Base-by-base conservation (phyloP, 23 tunicate species). In the Botrylloides violaceus region DNA sequence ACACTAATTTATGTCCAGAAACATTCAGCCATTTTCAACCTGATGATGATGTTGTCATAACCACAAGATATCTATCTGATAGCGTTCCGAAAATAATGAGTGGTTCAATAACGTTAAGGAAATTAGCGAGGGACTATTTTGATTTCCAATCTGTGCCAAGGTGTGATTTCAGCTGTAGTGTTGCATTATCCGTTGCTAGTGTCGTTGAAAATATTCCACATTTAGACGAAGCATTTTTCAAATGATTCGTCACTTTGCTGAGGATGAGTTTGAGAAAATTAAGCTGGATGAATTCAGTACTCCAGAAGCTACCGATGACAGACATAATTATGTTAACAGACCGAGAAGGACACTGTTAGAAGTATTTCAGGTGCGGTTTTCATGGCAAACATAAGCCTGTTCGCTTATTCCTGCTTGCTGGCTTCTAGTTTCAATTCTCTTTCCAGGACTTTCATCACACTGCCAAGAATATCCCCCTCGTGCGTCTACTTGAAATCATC, bases 231-330 rank as follows among this genome's bases (percentile, higher is more conserved):
- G 75, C 36, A 85, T 93, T 38, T 85, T 85, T 49, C 94, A 93
- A 57, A 30, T 86, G 48, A 34, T 86, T 33, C 60, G 71, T 6
- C 75, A 77, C 47, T 66, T 85, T 24, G 61, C 94, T 26, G 21
- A 49, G 19, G 96, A 95, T 50, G 89, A 84, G 58, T 76, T 76
- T 47, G 99, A 95, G 60, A 59, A 79, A 2, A 91, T 86, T 26
- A 89, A 89, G 65, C 33, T 95, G 43, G 47, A 28, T 19, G 99
- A 95, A 33, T 71, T 95, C 63, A 81, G 86, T 22, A 60, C 91
- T 25, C 82, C 92, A 49, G 96, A 95, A 71, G 99, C 95, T 63
- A 87, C 99, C 35, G 99, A 95, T 29, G 99, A 95, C 57, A 71
- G 99, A 65, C 87, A 89, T 64, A 66, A 63, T 75, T 95, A 95